Base-by-base conservation (phyloP, 2,797 vertebrate genomes). In the Spinibarbus caldwelli region DNA sequence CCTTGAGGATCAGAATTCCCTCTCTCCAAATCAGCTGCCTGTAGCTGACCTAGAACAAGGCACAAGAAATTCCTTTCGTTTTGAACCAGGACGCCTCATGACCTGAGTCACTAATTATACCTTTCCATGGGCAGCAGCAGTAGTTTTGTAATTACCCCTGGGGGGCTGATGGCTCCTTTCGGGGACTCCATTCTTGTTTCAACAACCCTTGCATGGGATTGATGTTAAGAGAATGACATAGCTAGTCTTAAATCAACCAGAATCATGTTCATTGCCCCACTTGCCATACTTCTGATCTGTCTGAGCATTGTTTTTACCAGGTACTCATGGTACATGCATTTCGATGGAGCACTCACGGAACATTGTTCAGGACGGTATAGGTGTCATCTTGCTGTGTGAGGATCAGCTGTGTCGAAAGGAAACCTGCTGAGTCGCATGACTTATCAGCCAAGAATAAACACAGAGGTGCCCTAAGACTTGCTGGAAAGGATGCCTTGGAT, bases 31-130 rank as follows among this genome's bases (percentile, higher is more conserved):
- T 88, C 9, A 83, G 66, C 70, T 80, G 72, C 47, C 9, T 8
- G 31, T 23, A 52, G 66, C 45, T 87, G 90, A 87, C 89, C 88
- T 83, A 87, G 87, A 88, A 86, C 66, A 82, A 68, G 76, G 73
- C 29, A 38, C 82, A 88, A 87, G 90, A 91, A 89, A 87, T 88
- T 88, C 90, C 90, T 90, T 57, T 34, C 4, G 82, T 86, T 83
- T 80, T 36, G 78, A 90, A 90, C 86, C 70, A 89, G 89, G 89
- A 78, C 86, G 26, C 83, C 83, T 80, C 84, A 72, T 85, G 88
- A 88, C 90, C 85, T 66, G 73, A 54, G 84, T 87, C 76, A 76
- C 89, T 91, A 90, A 91, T 91, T 90, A 90, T 89, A 86, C 87
- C 85, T 77, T 41, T 71, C 64, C 62, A 80, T 43, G 75, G 77